Evolutionary conservation across 2,113 vertebrate genomes (phyloP).

Genomic region (Ursus arctos): DNA sequence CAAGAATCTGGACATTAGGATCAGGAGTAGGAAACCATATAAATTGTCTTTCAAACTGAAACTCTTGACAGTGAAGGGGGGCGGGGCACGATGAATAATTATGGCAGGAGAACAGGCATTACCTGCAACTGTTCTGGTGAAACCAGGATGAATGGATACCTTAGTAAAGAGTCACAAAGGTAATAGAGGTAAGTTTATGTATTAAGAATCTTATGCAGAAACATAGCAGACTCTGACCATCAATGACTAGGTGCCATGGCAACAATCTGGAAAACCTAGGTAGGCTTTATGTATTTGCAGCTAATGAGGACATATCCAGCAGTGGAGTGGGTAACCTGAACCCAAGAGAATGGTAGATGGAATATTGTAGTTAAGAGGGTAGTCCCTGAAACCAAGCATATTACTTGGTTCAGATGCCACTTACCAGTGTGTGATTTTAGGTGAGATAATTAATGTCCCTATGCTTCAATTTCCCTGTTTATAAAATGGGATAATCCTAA

Average conservation of each 20-base stretch:
- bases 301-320: not conserved
- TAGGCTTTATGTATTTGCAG: not conserved
- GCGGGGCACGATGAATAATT: not conserved
- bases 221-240: not conserved
- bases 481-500: not conserved
- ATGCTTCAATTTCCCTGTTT: not conserved
- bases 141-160: not conserved
- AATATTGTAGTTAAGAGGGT: not conserved
- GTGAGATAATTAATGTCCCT: not conserved
- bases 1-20: not conserved
- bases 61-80: not conserved
- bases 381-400: not conserved
- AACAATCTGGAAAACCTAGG: not conserved
- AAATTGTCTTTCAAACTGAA: not conserved
- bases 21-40: not conserved
- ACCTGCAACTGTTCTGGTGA: not conserved
- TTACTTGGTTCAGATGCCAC: not conserved
- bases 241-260: not conserved
- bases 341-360: not conserved
- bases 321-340: not conserved
- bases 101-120: not conserved
- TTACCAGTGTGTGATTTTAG: not conserved
- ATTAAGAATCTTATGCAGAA: not conserved
- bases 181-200: not conserved
- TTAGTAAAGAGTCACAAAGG: not conserved